These are phyloP conservation scores for Crenichthys baileyi DNA, from an alignment of 2,797 vertebrate genomes.

Conservation along the genomic window DNA sequence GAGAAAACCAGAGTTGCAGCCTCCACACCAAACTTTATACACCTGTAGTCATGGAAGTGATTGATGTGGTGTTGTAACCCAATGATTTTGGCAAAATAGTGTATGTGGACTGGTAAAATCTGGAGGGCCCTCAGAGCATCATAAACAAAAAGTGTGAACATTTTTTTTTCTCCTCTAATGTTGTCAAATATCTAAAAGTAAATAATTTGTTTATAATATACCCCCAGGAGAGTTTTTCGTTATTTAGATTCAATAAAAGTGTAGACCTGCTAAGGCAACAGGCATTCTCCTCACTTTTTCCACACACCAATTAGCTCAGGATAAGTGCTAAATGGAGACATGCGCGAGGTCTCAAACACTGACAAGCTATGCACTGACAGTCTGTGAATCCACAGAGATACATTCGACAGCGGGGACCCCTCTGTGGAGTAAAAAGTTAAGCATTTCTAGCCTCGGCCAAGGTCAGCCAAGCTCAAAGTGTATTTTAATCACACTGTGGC, in stretches of 20 bases:
- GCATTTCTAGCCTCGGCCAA: constrained; percentile 57
- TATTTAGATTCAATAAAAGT: constrained; percentile 54
- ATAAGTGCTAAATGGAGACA: constrained; percentile 61
- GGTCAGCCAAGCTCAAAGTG: constrained; percentile 59
- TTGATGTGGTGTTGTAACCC: too few relatives aligned
- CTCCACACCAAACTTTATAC: too few relatives aligned
- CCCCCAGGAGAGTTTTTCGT: constrained; percentile 43
- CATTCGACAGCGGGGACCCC: constrained; percentile 22
- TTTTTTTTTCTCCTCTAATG: not conserved
- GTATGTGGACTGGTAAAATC: too few relatives aligned
- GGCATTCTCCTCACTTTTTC: constrained; percentile 55
- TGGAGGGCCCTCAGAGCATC: not conserved
- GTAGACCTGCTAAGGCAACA: constrained; percentile 33
- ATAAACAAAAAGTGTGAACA: not conserved
- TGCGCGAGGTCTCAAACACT: constrained; percentile 10
- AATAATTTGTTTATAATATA: constrained; percentile 25
- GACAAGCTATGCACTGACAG: not conserved
- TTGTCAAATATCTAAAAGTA: constrained; percentile 29
- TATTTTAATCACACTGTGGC: constrained; percentile 55
- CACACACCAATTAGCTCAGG: constrained; percentile 65
- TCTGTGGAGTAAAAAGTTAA: constrained; percentile 47
- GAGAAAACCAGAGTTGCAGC: too few relatives aligned
- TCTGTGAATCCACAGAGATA: not conserved
- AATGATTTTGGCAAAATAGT: too few relatives aligned
- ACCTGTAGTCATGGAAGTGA: too few relatives aligned